Base-by-base conservation (phyloP, 2,888 invertebrate species). In the Smittia aterrima region DNA sequence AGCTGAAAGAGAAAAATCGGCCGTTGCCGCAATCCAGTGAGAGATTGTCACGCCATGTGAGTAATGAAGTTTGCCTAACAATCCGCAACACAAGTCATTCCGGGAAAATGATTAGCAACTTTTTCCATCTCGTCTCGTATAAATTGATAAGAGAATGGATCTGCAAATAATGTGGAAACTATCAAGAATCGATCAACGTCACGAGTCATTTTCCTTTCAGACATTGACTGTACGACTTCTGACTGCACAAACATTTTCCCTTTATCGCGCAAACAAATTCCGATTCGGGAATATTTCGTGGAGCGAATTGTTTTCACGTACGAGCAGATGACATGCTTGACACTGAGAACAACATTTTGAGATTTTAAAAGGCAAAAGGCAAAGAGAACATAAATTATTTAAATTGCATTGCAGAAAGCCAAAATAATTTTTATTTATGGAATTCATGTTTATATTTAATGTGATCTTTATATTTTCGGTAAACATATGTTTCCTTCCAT, bases 371-470 rank as follows among this genome's bases (percentile, higher is more conserved):
- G 11, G 16, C 16, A 47, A 47, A 47, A 47, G 47, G 11, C 11
- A 47, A 2, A 6, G 16, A 47, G 16, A n/a, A 11, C 47, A n/a
- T 47, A 47, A 11, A 47, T 47, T 11, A 47, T 47, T 2, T 47
- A 47, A 47, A 47, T 47, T 16, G 47, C 47, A n/a, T 47, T 16
- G 16, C 47, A 32, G 11, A 47, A 47, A 47, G 47, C 47, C 47
- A 47, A 47, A 47, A 47, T 47, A 2, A 47, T 47, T 47, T 47
- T 47, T 47, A 47, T 47, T 47, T 47, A 47, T 47, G 47, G 47
- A 16, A 47, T 47, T 47, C 16, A n/a, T 47, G 47, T 16, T 47
- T 16, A 47, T 47, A 47, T 11, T n/a, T 47, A 11, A 47, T 16
- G 16, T 16, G 47, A 47, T 47, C 47, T 47, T 47, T 47, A 47